Base-by-base conservation (phyloP, 1,140 invertebrate genomes). In the Platyscapa corneri region DNA sequence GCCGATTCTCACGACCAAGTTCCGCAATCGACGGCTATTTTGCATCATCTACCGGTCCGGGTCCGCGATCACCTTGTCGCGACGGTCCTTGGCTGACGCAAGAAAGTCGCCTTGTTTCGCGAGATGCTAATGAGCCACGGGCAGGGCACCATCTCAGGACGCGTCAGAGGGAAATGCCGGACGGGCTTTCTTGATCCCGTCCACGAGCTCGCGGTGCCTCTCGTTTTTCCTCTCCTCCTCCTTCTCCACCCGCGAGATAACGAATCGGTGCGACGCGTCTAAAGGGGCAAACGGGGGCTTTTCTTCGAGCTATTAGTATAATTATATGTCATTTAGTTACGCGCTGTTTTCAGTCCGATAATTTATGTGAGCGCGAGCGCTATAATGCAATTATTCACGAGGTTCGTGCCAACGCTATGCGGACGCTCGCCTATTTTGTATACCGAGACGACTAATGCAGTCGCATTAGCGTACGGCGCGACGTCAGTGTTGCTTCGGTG, bases 21-120 rank as follows among this genome's bases (percentile, higher is more conserved):
- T 60, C 56, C 56, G 56, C 37, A 74, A 74, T 74, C 37, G 23
- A 0, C 37, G 23, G 30, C 7, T 23, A 42, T 88, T 92, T 93
- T 93, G 89, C 93, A 87, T 93, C 93, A 93, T 93, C 89, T 91
- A 93, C 90, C 90, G 90, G 92, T 93, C 88, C 87, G 37, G 80
- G 32, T 30, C 87, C 81, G 74, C 53, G 83, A 89, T 84, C 88
- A 90, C 91, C 90, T 90, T 91, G 89, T 82, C 16, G 84, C 64
- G 81, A 10, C 84, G 89, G 89, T 91, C 90, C 90, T 90, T 91
- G 89, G 91, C 92, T 93, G 93, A 93, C 89, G 93, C 93, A 93
- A 93, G 91, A 90, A 88, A 88, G 87, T 65, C 88, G 86, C 72
- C 82, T 88, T 82, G 84, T 93, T 93, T 93, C 93, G 70, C 70